Base-by-base conservation (phyloP, 2,797 vertebrate genomes). In the Chaetodon trifasciatus region DNA sequence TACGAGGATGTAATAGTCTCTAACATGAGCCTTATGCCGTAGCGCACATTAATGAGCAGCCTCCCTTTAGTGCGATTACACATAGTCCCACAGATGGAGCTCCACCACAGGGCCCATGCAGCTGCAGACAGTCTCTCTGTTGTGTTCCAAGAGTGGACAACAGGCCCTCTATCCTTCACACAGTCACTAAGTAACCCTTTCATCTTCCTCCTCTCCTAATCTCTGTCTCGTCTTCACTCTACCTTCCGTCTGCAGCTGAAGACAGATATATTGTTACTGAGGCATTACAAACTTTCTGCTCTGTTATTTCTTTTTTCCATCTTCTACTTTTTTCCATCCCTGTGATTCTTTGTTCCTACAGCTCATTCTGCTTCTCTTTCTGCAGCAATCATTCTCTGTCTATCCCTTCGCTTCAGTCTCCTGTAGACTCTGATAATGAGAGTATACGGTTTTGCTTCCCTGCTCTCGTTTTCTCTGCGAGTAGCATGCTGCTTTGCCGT, bases 71-170 rank as follows among this genome's bases (percentile, higher is more conserved):
- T 32, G 70, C 2, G 9, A 47, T 1, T 60, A 19, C 47, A 42
- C 78, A 35, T 56, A 24, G 76, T 79, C 78, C 74, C 75, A 50
- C 76, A 72, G 75, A 84, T 58, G 77, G 87, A 86, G 89, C 88
- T 87, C 81, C 35, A 16, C 75, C 83, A 86, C 82, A 35, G 81
- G 81, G 81, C 61, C 84, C 79, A 70, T 85, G 89, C 93, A 94
- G 93, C 92, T 93, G 93, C 91, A 85, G 83, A 94, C 90, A 93
- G 85, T 76, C 86, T 70, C 89, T 79, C 77, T 67, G 83, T 92
- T 93, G 91, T 93, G 81, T 85, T 80, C 81, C 53, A 78, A 85
- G 57, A 49, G 69, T 57, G 73, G 86, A 94, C 92, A 93, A 93
- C 86, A 80, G 80, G n/a, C 83, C 81, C 86, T 91, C 91, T 93